These are phyloP conservation scores for Megaceryle torquata DNA, from an alignment of 2,113 vertebrate species.

Conservation along the genomic window DNA sequence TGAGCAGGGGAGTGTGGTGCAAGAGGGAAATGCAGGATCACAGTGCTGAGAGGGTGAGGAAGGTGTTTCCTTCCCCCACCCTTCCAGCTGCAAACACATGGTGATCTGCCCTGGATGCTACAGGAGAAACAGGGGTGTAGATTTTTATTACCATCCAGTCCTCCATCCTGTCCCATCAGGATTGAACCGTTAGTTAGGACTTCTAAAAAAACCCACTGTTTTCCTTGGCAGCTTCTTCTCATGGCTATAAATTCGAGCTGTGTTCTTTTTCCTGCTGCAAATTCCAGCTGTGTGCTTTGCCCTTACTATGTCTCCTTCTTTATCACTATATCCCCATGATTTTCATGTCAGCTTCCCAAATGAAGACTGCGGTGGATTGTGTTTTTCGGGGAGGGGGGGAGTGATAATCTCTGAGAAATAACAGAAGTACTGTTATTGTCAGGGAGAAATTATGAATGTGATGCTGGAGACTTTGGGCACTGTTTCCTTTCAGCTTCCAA, in stretches of 20 bases:
- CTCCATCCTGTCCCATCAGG: not conserved
- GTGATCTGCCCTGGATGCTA: not conserved
- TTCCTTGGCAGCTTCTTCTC: not conserved
- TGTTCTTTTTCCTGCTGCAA: not conserved
- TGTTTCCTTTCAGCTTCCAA: constrained; percentile 17
- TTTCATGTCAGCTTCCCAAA: constrained; percentile 2
- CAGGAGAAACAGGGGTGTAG: not conserved
- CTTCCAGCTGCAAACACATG: accelerated
- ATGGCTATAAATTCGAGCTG: not conserved
- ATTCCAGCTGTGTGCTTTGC: constrained; percentile 2
- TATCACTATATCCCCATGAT: not conserved
- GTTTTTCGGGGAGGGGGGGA: not conserved
- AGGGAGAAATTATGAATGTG: not conserved
- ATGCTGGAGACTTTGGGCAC: not conserved
- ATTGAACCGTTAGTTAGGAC: not conserved
- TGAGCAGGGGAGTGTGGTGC: not conserved
- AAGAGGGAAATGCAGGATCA: not conserved
- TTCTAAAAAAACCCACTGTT: not conserved
- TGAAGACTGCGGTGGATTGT: not conserved
- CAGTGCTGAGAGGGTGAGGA: not conserved
- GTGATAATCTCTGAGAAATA: not conserved
- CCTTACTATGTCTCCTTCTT: not conserved
- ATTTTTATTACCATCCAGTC: not conserved
- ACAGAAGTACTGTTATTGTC: not conserved
- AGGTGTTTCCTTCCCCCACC: not conserved